Percentiles rank a stretch among this genome's conserved stretches.
Conservation (phyloP, 1,140 invertebrate genomes). For the Lamellibrachia luymesi region DNA sequence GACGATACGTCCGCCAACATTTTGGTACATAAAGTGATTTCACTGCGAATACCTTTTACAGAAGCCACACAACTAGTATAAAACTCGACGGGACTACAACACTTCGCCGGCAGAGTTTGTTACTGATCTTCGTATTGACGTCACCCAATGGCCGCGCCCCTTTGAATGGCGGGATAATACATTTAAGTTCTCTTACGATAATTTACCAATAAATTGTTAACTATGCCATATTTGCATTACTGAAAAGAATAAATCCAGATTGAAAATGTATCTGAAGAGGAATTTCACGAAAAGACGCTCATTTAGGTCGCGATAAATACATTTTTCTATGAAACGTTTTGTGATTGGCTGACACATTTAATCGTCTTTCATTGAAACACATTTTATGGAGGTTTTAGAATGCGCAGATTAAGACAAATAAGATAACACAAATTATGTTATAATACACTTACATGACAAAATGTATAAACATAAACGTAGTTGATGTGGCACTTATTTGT, state of each 20-base stretch:
- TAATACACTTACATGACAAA: not conserved
- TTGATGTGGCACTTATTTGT: not conserved
- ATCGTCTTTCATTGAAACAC: not conserved
- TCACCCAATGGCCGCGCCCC: constrained; percentile 8
- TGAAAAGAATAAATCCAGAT: not conserved
- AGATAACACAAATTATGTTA: not conserved
- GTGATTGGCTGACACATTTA: not conserved
- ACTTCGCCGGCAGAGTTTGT: constrained; percentile 3
- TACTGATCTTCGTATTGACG: not conserved
- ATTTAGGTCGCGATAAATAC: not conserved
- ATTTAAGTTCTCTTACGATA: not conserved
- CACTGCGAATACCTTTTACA: not conserved
- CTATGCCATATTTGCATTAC: not conserved
- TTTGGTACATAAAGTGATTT: not conserved
- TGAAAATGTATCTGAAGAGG: not conserved
- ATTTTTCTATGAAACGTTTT: not conserved
- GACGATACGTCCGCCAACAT: constrained; percentile 10
- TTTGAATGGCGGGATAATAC: not conserved
- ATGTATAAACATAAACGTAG: not conserved
- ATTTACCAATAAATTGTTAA: not conserved
- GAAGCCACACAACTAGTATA: not conserved
- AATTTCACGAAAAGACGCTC: not conserved
- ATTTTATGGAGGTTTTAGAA: not conserved
- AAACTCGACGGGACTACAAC: not conserved
- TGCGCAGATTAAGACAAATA: not conserved